Evolutionary conservation across 2,113 vertebrate genomes (phyloP).

Genomic region (Arizona elegans): DNA sequence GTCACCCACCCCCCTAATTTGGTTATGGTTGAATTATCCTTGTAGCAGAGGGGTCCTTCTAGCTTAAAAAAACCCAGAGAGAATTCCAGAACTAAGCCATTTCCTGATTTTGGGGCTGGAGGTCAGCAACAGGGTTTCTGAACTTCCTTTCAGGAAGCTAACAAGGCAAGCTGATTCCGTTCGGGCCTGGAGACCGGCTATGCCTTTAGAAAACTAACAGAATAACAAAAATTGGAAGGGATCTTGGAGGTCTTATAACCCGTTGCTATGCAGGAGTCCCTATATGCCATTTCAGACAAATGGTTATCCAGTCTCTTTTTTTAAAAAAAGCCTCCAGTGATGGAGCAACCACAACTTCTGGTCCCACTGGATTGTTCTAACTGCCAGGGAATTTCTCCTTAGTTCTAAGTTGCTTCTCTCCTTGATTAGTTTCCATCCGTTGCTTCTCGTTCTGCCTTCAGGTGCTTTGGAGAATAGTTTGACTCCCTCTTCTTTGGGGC

Average conservation of each 20-base stretch:
- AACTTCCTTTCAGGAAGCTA: conserved; percentile 55
- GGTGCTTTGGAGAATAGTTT: no score
- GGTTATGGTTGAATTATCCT: neutral
- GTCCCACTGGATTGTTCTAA: no score
- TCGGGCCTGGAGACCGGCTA: conserved; percentile 30
- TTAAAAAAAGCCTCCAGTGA: no score
- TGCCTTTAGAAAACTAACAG: neutral
- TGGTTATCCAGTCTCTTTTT: no score
- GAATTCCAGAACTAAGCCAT: conserved; percentile 1
- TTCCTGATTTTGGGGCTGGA: conserved; percentile 41
- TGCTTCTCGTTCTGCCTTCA: no score
- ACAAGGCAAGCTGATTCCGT: neutral
- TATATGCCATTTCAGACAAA: neutral
- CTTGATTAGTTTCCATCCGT: no score
- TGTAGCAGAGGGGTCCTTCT: neutral
- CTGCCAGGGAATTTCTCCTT: no score
- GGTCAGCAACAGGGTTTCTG: conserved; percentile 33
- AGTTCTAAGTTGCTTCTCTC: no score
- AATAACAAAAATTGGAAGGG: neutral
- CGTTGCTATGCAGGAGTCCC: neutral
- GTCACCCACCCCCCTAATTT: neutral
- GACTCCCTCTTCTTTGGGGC: no score
- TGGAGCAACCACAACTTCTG: no score
- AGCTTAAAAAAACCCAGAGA: neutral
- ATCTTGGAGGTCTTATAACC: neutral